These are phyloP conservation scores for Erythrolamprus reginae DNA, from an alignment of 2,113 vertebrate genomes.

Conservation along the genomic window DNA sequence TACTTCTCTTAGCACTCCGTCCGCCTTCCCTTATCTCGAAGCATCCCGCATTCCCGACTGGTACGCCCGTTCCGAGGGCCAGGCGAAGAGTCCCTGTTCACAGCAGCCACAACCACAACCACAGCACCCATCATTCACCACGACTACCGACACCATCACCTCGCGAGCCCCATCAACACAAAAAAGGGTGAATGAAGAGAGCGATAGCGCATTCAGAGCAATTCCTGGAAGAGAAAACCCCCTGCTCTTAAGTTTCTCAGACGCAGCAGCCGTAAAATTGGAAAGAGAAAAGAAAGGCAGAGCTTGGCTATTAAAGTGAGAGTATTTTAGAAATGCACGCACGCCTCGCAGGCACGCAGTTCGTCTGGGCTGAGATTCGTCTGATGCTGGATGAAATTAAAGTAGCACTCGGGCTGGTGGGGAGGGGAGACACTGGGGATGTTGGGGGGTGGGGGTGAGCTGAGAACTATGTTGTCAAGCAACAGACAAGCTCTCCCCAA, in stretches of 20 bases:
- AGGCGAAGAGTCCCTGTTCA: neutral
- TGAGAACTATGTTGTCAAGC: slow-evolving; percentile 64
- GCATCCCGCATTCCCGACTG: neutral
- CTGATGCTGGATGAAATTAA: slow-evolving; percentile 28
- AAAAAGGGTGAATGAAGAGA: neutral
- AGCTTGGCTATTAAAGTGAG: slow-evolving; percentile 72
- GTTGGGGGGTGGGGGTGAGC: slow-evolving; percentile 5
- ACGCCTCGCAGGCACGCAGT: slow-evolving; percentile 27
- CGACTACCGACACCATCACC: neutral
- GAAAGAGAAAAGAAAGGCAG: slow-evolving; percentile 17
- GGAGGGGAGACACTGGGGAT: neutral
- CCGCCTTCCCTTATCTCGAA: slow-evolving; percentile 17
- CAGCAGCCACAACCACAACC: neutral
- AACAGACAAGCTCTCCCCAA: slow-evolving; percentile 42
- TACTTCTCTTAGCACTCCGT: neutral
- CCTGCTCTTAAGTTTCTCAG: slow-evolving; percentile 69
- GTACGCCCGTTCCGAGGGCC: neutral
- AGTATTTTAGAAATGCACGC: slow-evolving; percentile 39
- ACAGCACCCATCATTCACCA: neutral
- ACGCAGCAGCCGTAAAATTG: slow-evolving; percentile 63
- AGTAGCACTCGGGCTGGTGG: neutral
- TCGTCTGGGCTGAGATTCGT: slow-evolving; percentile 52
- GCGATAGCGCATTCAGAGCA: neutral
- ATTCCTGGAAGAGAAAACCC: neutral
- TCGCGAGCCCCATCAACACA: neutral